phyloP scores from a whole-genome alignment of 2,797 vertebrate genomes.

The Margarornis squamiger region DNA sequence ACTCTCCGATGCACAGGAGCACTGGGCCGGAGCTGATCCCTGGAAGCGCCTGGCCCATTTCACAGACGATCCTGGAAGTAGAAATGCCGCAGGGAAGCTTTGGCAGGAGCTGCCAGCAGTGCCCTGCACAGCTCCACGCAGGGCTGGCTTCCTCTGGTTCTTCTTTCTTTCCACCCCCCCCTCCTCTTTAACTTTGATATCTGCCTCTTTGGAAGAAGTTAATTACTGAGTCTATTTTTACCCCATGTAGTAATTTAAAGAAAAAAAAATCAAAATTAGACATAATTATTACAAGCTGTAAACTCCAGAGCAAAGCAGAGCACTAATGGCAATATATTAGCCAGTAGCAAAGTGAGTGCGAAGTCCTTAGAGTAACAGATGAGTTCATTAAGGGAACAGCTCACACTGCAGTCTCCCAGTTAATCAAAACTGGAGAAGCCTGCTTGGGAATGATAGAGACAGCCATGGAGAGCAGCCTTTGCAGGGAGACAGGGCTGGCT shows the following conservation, averaged over 20 bases:
- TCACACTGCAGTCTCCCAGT: conserved; percentile 52
- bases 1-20: conserved; percentile 93
- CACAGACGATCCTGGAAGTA: conserved; percentile 91
- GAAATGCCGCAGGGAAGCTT: conserved; percentile 18
- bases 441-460: neutral
- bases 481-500: neutral
- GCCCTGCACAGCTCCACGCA: neutral
- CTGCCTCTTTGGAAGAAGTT: conserved; percentile 53
- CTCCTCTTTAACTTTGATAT: conserved; percentile 17
- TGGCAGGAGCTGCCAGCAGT: neutral
- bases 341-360: conserved; percentile 45
- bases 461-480: neutral
- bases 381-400: conserved; percentile 70
- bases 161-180: too few relatives aligned
- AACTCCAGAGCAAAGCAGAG: conserved; percentile 71
- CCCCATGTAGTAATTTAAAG: conserved; percentile 53
- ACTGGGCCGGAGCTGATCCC: conserved; percentile 86
- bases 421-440: conserved; percentile 60
- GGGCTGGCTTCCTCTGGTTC: neutral
- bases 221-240: conserved; percentile 54
- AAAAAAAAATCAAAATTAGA: conserved; percentile 63
- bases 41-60: conserved; percentile 86
- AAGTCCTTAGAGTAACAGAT: conserved; percentile 52
- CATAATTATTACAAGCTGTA: conserved; percentile 75
- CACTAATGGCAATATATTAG: conserved; percentile 73